Conservation (phyloP, 1,140 invertebrate genomes). For the Eubasilissa regina region DNA sequence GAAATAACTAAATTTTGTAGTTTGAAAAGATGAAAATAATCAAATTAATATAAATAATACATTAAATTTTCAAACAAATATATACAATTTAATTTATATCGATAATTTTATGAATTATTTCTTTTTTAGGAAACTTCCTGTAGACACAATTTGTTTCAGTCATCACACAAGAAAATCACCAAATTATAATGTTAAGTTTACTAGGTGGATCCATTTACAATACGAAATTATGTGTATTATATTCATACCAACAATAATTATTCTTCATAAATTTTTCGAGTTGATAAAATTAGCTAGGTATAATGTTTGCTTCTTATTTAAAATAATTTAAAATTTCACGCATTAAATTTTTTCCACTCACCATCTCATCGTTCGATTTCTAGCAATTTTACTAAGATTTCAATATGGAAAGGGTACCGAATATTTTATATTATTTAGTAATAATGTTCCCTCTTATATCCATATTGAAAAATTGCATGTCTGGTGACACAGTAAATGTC, state of each 20-base stretch:
- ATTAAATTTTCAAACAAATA: too few relatives aligned
- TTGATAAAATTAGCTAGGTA: slow-evolving; percentile 49
- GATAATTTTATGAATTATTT: slow-evolving; percentile 27
- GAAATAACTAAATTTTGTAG: too few relatives aligned
- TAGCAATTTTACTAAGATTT: too few relatives aligned
- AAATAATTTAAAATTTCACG: background rate
- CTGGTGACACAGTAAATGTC: too few relatives aligned
- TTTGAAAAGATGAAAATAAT: too few relatives aligned
- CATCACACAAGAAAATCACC: slow-evolving; percentile 57
- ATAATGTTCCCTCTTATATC: too few relatives aligned
- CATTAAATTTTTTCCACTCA: background rate
- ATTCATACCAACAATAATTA: slow-evolving; percentile 47
- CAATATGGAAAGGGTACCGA: too few relatives aligned
- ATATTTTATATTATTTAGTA: too few relatives aligned
- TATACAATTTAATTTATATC: too few relatives aligned
- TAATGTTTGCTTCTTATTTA: slow-evolving; percentile 2
- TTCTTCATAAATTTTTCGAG: slow-evolving; percentile 53
- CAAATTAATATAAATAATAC: too few relatives aligned
- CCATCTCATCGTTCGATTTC: background rate
- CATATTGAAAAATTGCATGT: too few relatives aligned
- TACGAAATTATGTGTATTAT: slow-evolving; percentile 53
- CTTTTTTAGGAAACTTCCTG: slow-evolving; percentile 60
- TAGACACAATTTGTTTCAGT: slow-evolving; percentile 50
- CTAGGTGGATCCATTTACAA: slow-evolving; percentile 47
- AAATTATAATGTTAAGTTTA: slow-evolving; percentile 57